These are phyloP conservation scores for Cabera pusaria DNA, from an alignment of 2,888 invertebrate genomes.

Conservation along the genomic window DNA sequence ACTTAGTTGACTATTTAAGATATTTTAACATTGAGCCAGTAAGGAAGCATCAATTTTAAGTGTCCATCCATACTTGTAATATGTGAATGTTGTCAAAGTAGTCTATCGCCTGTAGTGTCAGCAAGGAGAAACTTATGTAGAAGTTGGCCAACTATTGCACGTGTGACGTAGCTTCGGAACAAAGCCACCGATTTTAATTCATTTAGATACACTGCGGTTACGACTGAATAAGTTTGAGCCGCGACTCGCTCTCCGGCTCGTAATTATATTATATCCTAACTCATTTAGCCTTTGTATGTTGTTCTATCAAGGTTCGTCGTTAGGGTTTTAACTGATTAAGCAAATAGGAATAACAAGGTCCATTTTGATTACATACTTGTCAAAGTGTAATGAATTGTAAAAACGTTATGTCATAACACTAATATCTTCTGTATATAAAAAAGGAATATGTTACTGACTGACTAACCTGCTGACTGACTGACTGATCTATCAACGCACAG, in stretches of 20 bases:
- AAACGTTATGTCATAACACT: too few relatives aligned
- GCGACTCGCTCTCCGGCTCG: constrained; percentile 15
- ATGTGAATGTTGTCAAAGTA: too few relatives aligned
- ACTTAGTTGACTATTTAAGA: too few relatives aligned
- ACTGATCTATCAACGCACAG: too few relatives aligned
- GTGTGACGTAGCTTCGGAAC: constrained; percentile 45
- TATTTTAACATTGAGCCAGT: too few relatives aligned
- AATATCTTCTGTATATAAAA: too few relatives aligned
- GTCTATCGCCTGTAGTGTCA: constrained; percentile 20
- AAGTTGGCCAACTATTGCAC: constrained; percentile 50
- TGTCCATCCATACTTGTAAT: neutral
- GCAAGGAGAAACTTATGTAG: constrained; percentile 45
- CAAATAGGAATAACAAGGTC: too few relatives aligned
- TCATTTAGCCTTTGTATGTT: constrained; percentile 21
- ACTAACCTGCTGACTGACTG: too few relatives aligned
- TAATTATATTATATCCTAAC: constrained; percentile 25
- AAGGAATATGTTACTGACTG: too few relatives aligned
- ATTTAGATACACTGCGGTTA: constrained; percentile 36
- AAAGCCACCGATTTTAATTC: constrained; percentile 49
- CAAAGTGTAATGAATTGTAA: too few relatives aligned
- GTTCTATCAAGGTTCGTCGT: constrained; percentile 21
- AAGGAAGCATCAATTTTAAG: too few relatives aligned
- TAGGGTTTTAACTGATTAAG: constrained; percentile 6
- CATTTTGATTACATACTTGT: too few relatives aligned
- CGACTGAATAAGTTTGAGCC: constrained; percentile 32